Evolutionary conservation across 2,888 invertebrate species (phyloP), one percentile per base, ranked within the genome.

Genomic region (Orthosia cruda): DNA sequence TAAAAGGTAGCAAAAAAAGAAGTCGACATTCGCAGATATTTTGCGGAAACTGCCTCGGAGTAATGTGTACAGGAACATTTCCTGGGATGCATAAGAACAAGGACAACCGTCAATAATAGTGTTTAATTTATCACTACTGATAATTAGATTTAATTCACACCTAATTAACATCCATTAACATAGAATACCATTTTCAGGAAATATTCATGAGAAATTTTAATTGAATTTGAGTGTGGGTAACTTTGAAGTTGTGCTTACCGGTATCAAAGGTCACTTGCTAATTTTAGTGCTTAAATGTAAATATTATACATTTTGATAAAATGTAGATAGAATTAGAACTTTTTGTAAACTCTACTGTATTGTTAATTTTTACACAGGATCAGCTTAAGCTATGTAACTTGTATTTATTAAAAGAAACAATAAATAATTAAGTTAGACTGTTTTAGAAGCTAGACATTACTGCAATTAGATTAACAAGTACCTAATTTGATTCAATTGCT

Each of bases 1-100:
- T 70, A 81, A 81, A 81, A 78, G 73, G 79, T 77, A 67, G 73
- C 58, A 78, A 78, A 87, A 78, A 87, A 87, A 88, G 84, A 85
- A 74, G 88, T 88, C 82, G 87, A 78, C 89, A 89, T 88, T 88
- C 83, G 68, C 66, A 40, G 59, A 74, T 69, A 71, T 74, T 79
- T 80, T 86, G 77, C 90, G 91, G 90, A 89, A 86, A 81, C 68
- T 74, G 59, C 74, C 73, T 75, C 80, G 79, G 16, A 69, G 49
- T 74, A 65, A 81, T 65, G 57, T 78, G 74, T 59, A 77, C 75
- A 79, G 74, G 78, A 79, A 79, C 74, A 65, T 80, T 89, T 90
- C 87, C 86, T 83, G 85, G 64, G 83, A 83, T 80, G 67, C 74
- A 76, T 67, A 74, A 74, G 66, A 75, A 55, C 81, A 55, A 84